Percentiles rank a stretch among this genome's conserved stretches.
Evolutionary conservation across 2,888 invertebrate species (phyloP).

Genomic region (Rhingia campestris): DNA sequence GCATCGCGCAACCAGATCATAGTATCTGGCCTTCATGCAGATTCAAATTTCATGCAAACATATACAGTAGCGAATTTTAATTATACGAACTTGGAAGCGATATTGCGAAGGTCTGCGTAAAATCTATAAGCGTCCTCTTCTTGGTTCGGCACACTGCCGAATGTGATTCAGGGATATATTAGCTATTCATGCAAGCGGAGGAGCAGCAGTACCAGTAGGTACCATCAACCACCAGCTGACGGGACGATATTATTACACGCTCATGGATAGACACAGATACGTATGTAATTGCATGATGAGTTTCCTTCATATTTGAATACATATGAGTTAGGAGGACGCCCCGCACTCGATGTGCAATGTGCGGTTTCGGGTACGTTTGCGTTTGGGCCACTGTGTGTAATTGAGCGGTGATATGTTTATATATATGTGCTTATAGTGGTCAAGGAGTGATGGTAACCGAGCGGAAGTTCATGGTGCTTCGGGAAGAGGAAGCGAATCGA

Average conservation of each 20-base stretch:
- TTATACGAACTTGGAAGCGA: conserved; percentile 56
- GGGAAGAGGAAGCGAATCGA: not conserved
- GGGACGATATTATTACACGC: conserved; percentile 27
- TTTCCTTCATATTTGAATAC: conserved; percentile 61
- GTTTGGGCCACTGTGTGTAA: conserved; percentile 30
- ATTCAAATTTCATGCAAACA: conserved; percentile 61
- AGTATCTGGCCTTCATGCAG: conserved; percentile 28
- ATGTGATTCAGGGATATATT: conserved; percentile 63
- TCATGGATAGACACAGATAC: not conserved
- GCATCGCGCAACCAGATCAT: not conserved
- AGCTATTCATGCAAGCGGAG: conserved; percentile 61
- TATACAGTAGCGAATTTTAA: conserved; percentile 67
- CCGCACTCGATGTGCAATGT: too few species aligned
- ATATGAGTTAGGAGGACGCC: conserved; percentile 4
- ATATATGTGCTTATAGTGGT: conserved; percentile 34
- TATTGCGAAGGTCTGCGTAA: conserved; percentile 56
- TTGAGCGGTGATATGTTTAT: conserved; percentile 43
- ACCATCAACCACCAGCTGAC: conserved; percentile 21
- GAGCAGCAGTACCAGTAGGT: conserved; percentile 14
- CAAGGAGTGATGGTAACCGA: conserved; percentile 32
- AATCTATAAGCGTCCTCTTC: conserved; percentile 22
- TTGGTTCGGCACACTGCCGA: conserved; percentile 8
- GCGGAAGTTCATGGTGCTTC: conserved; percentile 21
- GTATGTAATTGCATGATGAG: conserved; percentile 23
- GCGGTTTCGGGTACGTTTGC: conserved; percentile 5